A percentile compares a stretch with the other conserved stretches of the same genome.
Conservation (phyloP, 1,140 invertebrate genomes). For the Heliconius himera region DNA sequence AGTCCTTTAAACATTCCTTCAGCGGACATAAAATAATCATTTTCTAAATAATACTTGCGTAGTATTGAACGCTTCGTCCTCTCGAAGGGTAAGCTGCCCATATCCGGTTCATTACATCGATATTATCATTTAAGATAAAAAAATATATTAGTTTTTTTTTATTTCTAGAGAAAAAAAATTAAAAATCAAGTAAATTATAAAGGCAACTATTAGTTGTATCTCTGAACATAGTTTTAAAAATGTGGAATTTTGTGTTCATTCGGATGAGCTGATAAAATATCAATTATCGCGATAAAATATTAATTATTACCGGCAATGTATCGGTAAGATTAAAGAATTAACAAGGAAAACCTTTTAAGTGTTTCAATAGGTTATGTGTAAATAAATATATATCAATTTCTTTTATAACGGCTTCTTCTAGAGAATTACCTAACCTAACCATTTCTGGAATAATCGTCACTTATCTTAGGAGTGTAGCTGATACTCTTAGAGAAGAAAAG, state of each 20-base stretch:
- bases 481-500: too few species aligned
- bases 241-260: neutral
- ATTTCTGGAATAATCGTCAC: too few species aligned
- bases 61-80: constrained; percentile 13
- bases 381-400: neutral
- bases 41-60: constrained; percentile 30
- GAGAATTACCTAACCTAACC: too few species aligned
- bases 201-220: neutral
- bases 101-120: neutral
- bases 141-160: neutral
- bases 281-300: constrained; percentile 19
- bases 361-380: neutral
- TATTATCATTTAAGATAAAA: neutral
- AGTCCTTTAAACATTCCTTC: constrained; percentile 51
- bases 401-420: too few species aligned
- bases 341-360: constrained; percentile 3
- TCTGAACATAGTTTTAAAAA: neutral
- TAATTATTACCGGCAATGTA: constrained; percentile 12
- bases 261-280: neutral
- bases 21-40: constrained; percentile 31
- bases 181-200: neutral
- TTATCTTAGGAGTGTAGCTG: too few species aligned
- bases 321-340: neutral
- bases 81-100: constrained; percentile 25
- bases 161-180: neutral